phyloP scores from a whole-genome alignment of 2,888 invertebrate genomes.

The Phalera bucephala region DNA sequence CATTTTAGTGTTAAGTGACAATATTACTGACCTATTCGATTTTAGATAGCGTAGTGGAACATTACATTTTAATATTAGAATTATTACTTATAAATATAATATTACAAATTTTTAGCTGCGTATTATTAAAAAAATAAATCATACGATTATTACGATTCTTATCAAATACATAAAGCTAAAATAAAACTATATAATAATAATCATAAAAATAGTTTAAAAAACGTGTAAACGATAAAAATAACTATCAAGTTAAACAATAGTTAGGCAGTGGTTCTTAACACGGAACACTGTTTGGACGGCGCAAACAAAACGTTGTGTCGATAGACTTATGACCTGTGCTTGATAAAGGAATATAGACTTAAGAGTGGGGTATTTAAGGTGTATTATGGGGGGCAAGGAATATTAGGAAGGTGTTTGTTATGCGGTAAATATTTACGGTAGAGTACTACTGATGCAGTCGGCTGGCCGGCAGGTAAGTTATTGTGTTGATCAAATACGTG shows the following conservation, averaged over 20 bases:
- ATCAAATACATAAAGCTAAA: slow-evolving; percentile 4
- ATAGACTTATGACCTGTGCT: slow-evolving; percentile 36
- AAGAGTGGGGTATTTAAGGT: slow-evolving; percentile 17
- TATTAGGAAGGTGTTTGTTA: slow-evolving; percentile 43
- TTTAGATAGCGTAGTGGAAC: background rate
- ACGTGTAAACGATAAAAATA: slow-evolving; percentile 51
- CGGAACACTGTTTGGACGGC: slow-evolving; percentile 39
- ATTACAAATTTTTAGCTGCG: background rate
- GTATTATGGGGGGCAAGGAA: slow-evolving; percentile 24
- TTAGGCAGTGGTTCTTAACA: slow-evolving; percentile 43
- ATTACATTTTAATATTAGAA: background rate
- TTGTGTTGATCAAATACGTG: slow-evolving; percentile 8
- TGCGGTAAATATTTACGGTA: slow-evolving; percentile 48
- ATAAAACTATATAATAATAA: slow-evolving; percentile 35
- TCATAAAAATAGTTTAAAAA: slow-evolving; percentile 38
- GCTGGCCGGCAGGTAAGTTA: slow-evolving; percentile 35
- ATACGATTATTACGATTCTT: too few species aligned
- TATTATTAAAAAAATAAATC: background rate
- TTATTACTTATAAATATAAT: background rate
- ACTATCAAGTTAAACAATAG: slow-evolving; percentile 54
- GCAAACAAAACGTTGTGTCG: slow-evolving; percentile 35
- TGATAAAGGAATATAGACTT: slow-evolving; percentile 17
- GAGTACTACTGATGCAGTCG: slow-evolving; percentile 25
- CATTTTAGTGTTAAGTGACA: slow-evolving; percentile 6
- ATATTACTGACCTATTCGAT: slow-evolving; percentile 9